Conservation (phyloP, 2,113 vertebrate species). For the Archocentrus centrarchus region DNA sequence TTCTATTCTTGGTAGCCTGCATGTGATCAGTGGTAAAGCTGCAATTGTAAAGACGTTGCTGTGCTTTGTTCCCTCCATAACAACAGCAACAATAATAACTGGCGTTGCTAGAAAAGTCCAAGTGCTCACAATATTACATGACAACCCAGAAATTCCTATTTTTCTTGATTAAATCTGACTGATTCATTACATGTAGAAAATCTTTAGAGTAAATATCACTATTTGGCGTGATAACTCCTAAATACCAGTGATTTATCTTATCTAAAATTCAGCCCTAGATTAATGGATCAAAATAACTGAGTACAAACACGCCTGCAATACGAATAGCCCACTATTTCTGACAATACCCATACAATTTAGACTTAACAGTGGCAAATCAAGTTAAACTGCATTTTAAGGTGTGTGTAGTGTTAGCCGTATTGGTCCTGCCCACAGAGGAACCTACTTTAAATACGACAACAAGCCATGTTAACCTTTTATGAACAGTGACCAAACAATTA, state of each 20-base stretch:
- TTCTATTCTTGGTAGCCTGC: neutral
- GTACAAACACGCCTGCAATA: neutral
- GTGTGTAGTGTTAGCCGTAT: neutral
- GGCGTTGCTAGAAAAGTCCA: neutral
- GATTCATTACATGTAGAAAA: neutral
- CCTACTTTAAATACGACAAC: neutral
- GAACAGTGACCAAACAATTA: neutral
- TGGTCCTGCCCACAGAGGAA: neutral
- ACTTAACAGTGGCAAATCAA: neutral
- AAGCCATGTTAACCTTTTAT: neutral
- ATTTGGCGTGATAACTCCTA: neutral
- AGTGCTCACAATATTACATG: neutral
- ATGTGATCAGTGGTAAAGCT: neutral
- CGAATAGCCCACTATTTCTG: neutral
- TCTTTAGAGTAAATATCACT: neutral
- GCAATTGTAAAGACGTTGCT: neutral
- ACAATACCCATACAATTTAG: too few relatives aligned
- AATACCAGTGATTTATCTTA: neutral
- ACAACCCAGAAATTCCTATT: too few relatives aligned
- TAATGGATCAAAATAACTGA: neutral
- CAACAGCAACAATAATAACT: neutral
- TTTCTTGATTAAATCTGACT: neutral
- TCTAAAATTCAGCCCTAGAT: neutral
- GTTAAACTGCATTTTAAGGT: constrained; percentile 18
- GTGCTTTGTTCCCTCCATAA: too few relatives aligned